Conservation (phyloP, 2,888 invertebrate genomes). For the Scotopteryx bipunctaria region DNA sequence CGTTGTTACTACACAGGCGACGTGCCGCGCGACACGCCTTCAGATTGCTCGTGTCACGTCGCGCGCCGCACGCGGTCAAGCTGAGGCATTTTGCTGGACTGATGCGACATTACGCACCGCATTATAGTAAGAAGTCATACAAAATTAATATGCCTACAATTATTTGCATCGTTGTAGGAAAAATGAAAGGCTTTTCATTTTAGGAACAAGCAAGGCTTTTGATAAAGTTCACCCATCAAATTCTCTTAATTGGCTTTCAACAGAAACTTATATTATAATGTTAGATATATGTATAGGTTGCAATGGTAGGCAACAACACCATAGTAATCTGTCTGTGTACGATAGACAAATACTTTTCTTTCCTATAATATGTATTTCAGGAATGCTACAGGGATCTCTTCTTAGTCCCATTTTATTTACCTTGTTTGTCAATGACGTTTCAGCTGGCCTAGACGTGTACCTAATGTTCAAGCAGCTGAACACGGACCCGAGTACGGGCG, state of each 20-base stretch:
- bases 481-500: constrained; percentile 72
- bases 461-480: constrained; percentile 92
- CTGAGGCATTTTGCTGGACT: constrained; percentile 91
- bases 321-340: too few relatives aligned
- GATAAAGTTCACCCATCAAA: not conserved
- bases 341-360: not conserved
- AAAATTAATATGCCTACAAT: not conserved
- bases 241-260: not conserved
- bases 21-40: constrained; percentile 92
- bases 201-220: constrained; percentile 3
- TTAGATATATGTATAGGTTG: too few relatives aligned
- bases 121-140: constrained; percentile 70
- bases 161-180: too few relatives aligned
- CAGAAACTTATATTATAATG: not conserved
- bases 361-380: not conserved
- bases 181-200: too few relatives aligned
- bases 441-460: constrained; percentile 88
- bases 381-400: constrained; percentile 9
- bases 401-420: constrained; percentile 4
- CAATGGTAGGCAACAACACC: too few relatives aligned
- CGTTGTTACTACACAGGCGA: constrained; percentile 90
- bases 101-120: constrained; percentile 90
- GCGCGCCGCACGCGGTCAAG: constrained; percentile 86
- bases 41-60: constrained; percentile 89
- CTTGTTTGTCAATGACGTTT: constrained; percentile 19